phyloP scores from a whole-genome alignment of 2,797 vertebrate genomes.

The Lemur catta region DNA sequence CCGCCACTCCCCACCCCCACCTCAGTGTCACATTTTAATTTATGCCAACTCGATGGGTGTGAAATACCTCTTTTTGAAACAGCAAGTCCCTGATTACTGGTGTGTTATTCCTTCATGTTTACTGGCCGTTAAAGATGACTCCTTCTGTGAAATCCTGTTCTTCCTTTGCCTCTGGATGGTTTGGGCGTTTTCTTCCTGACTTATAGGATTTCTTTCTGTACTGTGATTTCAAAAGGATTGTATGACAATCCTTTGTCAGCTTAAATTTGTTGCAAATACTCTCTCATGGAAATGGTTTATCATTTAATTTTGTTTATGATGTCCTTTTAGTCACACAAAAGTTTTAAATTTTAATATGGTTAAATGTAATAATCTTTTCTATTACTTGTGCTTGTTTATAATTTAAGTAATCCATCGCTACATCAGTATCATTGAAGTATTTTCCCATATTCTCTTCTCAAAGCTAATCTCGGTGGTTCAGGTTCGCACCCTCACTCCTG shows the following conservation, averaged over 20 bases:
- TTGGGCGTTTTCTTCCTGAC: not conserved
- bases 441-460: not conserved
- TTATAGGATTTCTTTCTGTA: not conserved
- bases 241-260: rapidly evolving
- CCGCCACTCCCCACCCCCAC: not conserved
- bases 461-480: not conserved
- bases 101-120: not conserved
- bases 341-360: not conserved
- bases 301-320: rapidly evolving
- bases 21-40: not conserved
- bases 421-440: rapidly evolving
- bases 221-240: rapidly evolving
- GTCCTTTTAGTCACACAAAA: not conserved
- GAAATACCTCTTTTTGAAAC: not conserved
- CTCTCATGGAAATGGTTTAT: rapidly evolving
- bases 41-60: too few species aligned
- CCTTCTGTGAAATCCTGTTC: not conserved
- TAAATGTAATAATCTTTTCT: not conserved
- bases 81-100: not conserved
- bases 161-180: rapidly evolving
- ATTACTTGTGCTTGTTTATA: too few species aligned
- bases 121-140: not conserved
- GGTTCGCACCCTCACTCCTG: not conserved
- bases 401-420: not conserved
- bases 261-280: rapidly evolving